Evolutionary conservation across 2,113 vertebrate genomes (phyloP), one percentile per base, ranked within the genome.

Genomic region (Fukomys damarensis): DNA sequence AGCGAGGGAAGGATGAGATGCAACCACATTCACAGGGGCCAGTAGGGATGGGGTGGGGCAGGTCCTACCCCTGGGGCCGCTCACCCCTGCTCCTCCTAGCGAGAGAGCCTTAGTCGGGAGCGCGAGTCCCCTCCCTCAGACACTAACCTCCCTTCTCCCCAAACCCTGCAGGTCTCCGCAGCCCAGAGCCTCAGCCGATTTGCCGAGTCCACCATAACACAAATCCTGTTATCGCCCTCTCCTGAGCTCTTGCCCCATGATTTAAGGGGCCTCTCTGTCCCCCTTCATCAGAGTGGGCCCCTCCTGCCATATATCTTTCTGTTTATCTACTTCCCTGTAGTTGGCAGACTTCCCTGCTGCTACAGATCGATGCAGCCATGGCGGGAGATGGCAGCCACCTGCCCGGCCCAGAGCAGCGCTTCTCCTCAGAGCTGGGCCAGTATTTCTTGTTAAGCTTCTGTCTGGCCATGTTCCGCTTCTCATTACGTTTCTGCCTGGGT

Each of bases 391-490:
- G 91, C 95, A 91, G 66, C 63, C 0, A 32, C 93, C 46, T 1
- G 72, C 65, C 3, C 74, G 35, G 74, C 54, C n/a, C 28, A 0
- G 46, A 86, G 96, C 97, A 59, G 89, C 96, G 96, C 98, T 98
- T 98, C 98, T 98, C 98, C 98, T 95, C 68, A 95, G 97, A 97
- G 98, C 97, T 96, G 24, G 97, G 97, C 97, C 98, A 96, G 97
- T 98, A 98, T 98, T 99, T 99, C 98, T 99, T 98, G 98, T 97
- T 97, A 97, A 98, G 98, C 98, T 97, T 97, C 98, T 98, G 98
- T 98, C 98, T 98, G 96, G 94, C 98, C 97, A 59, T 89, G 98
- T 97, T 98, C 94, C 63, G 96, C 98, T 98, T 98, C 98, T 98
- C 98, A 98, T 98, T 98, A 98, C 98, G 97, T 96, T 97, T 97